Conservation (phyloP, 2,113 vertebrate genomes). For the Alosa alosa region DNA sequence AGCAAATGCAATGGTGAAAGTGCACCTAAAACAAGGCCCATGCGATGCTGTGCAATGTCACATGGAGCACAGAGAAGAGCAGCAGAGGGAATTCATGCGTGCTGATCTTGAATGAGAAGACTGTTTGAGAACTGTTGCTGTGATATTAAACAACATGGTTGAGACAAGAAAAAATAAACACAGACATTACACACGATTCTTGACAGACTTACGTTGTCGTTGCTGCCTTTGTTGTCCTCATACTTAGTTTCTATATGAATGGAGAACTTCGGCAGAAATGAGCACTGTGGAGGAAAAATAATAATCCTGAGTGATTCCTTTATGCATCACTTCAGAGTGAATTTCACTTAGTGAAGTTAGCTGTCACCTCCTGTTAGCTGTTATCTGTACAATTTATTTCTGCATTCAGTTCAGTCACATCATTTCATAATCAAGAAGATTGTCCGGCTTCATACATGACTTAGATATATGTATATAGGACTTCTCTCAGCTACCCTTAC, state of each 20-base stretch:
- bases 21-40: no score
- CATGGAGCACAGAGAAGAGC: no score
- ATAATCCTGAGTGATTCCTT: not conserved
- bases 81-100: not conserved
- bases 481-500: not conserved
- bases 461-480: not conserved
- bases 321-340: not conserved
- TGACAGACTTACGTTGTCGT: slow-evolving; percentile 78
- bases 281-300: slow-evolving; percentile 71
- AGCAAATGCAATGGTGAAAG: no score
- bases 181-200: not conserved
- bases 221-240: slow-evolving; percentile 88
- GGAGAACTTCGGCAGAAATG: slow-evolving; percentile 90
- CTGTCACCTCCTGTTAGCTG: no score
- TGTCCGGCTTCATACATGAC: not conserved
- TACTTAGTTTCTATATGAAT: slow-evolving; percentile 93
- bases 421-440: no score
- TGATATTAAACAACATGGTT: not conserved
- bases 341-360: no score
- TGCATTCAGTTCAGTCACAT: not conserved
- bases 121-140: not conserved
- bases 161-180: not conserved
- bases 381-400: not conserved
- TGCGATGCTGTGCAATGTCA: no score
- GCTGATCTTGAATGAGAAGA: not conserved